These are phyloP conservation scores for Psilopsiagon aymara DNA, from an alignment of 2,113 vertebrate genomes.

Conservation along the genomic window DNA sequence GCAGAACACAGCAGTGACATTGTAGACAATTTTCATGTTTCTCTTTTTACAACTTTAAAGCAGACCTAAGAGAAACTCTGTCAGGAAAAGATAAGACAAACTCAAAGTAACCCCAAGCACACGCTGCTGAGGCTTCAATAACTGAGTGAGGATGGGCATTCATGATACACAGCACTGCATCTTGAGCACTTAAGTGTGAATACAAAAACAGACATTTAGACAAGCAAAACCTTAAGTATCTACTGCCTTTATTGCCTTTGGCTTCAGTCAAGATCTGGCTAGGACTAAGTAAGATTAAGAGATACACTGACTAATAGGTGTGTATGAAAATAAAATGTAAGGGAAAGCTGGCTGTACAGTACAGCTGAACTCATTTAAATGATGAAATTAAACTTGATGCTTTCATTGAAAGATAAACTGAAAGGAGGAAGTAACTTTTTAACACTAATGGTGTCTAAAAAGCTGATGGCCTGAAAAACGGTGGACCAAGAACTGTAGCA, in stretches of 20 bases:
- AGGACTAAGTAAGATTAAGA: neutral
- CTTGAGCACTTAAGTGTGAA: neutral
- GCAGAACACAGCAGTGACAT: neutral
- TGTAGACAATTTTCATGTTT: neutral
- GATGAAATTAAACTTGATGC: neutral
- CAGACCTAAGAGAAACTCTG: neutral
- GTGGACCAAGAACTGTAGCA: rapidly evolving
- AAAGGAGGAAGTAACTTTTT: neutral
- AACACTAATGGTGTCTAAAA: too few relatives aligned
- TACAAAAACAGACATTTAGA: neutral
- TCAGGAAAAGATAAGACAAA: neutral
- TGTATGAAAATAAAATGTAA: rapidly evolving
- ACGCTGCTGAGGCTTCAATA: neutral
- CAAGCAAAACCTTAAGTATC: neutral
- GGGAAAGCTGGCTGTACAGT: neutral
- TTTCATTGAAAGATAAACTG: neutral
- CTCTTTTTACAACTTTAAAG: neutral
- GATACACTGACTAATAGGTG: rapidly evolving
- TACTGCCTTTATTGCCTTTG: neutral
- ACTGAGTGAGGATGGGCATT: rapidly evolving
- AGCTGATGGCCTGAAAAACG: neutral
- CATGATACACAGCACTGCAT: rapidly evolving
- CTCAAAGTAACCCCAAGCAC: neutral
- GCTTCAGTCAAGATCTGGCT: neutral
- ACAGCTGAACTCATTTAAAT: neutral